These are phyloP conservation scores for Laothoe populi DNA, from an alignment of 2,888 invertebrate species.

Conservation along the genomic window DNA sequence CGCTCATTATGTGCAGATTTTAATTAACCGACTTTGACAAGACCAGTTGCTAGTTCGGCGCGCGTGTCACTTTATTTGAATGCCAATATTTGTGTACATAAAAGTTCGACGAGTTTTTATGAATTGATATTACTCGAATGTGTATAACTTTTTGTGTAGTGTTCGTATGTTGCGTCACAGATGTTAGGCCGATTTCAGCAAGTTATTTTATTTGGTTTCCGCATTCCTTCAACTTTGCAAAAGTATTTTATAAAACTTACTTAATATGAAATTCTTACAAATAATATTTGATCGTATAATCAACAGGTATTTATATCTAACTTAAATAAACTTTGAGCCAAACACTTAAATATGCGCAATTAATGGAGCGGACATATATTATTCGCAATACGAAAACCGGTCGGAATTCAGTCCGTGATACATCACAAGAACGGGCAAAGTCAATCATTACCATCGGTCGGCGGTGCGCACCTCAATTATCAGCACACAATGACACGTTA, in stretches of 20 bases:
- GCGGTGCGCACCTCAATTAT: conserved; percentile 6
- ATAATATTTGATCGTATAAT: not conserved
- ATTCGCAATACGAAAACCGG: conserved; percentile 18
- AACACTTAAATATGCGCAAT: not conserved
- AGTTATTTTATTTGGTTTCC: conserved; percentile 1
- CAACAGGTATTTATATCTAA: not conserved
- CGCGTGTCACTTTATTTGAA: conserved; percentile 12
- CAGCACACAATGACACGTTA: conserved; percentile 32
- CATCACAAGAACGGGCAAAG: conserved; percentile 16
- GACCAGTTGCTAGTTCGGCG: not conserved
- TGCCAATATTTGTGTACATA: conserved; percentile 5
- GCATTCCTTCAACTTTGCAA: not conserved
- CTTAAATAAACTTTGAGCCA: too few species aligned
- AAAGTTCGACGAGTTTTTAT: not conserved
- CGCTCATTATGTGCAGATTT: conserved; percentile 23
- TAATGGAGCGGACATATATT: conserved; percentile 3
- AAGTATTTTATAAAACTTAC: not conserved
- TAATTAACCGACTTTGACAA: conserved; percentile 12
- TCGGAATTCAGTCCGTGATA: not conserved
- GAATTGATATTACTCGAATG: not conserved
- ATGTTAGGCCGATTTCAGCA: not conserved
- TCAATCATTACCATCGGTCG: conserved; percentile 8
- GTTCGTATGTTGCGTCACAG: conserved; percentile 1
- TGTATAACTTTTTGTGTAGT: conserved; percentile 5
- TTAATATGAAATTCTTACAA: not conserved